Evolutionary conservation across 2,113 vertebrate genomes (phyloP).

Genomic region (Hystrix cristata): DNA sequence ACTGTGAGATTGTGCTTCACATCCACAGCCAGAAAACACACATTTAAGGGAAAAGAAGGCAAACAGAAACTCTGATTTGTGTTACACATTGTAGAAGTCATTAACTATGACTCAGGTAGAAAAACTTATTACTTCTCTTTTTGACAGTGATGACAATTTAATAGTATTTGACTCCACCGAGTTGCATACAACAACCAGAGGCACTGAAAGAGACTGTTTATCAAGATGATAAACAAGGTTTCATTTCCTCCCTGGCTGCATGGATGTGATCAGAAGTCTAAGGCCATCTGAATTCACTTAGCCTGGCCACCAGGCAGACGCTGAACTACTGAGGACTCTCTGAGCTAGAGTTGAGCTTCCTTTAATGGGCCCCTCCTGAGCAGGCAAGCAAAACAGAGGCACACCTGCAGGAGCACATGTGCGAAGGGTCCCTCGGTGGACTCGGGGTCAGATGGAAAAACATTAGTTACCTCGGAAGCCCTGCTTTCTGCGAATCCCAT

Average conservation of each 20-base stretch:
- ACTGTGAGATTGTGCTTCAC: conserved; percentile 82
- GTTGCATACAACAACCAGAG: conserved; percentile 85
- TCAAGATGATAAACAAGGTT: conserved; percentile 92
- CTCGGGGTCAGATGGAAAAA: neutral
- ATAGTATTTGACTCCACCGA: conserved; percentile 88
- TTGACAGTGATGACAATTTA: conserved; percentile 91
- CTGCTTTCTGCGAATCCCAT: conserved; percentile 46
- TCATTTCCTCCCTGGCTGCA: conserved; percentile 86
- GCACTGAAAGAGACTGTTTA: conserved; percentile 87
- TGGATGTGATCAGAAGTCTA: conserved; percentile 87
- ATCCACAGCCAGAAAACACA: conserved; percentile 82
- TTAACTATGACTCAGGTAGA: conserved; percentile 88
- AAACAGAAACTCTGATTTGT: conserved; percentile 86
- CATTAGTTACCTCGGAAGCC: conserved; percentile 38
- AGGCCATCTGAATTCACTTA: conserved; percentile 88
- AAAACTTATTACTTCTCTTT: conserved; percentile 84
- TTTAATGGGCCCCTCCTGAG: conserved; percentile 86
- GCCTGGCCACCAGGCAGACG: conserved; percentile 89
- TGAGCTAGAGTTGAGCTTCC: conserved; percentile 88
- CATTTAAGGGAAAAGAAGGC: conserved; percentile 77
- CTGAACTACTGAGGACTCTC: conserved; percentile 89
- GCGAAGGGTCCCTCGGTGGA: neutral
- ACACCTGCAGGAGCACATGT: conserved; percentile 77
- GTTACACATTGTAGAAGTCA: conserved; percentile 84
- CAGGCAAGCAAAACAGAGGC: conserved; percentile 82